Evolutionary conservation across 2,888 invertebrate species (phyloP), one percentile per base, ranked within the genome.

Genomic region (Hartigia nigra): DNA sequence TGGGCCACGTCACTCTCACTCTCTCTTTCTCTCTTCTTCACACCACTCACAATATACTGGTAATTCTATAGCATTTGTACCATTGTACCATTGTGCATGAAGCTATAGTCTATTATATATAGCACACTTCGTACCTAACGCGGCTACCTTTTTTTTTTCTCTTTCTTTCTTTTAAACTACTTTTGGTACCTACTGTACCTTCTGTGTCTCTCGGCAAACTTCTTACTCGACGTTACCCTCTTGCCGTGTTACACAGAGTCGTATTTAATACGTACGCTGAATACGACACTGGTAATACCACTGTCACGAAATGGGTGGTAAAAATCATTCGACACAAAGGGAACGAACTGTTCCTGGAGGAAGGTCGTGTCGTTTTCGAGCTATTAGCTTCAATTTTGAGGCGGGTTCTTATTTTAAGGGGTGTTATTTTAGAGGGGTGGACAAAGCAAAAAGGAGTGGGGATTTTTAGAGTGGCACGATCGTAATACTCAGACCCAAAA

Each of bases 1-100:
- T n/a, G n/a, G 75, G 74, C 74, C 32, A 77, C 79, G 74, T 80
- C 77, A 80, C 81, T 81, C 78, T 80, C 79, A 81, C 36, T 74
- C 81, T 69, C 31, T 80, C 81, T 81, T 74, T 78, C 79, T 78
- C 76, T 79, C 79, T 77, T 70, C 77, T 86, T 86, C 83, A 78
- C 86, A 83, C 86, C 84, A 84, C 82, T 79, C 77, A 78, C 78
- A 31, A 81, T 79, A 83, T 82, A 83, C 82, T 78, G 83, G 82
- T 84, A 86, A 86, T 86, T 87, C 87, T 85, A 83, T 87, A 84
- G 84, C 84, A 86, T 86, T 87, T 86, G 85, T 86, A 87, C 84
- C 84, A 84, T 84, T 85, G 72, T 75, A 72, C 83, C 80, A 86
- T 85, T 87, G 85, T 87, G 83, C 80, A 80, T 79, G 80, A 80